phyloP scores from a whole-genome alignment of 2,888 invertebrate genomes.

The Penaeus monodon region DNA sequence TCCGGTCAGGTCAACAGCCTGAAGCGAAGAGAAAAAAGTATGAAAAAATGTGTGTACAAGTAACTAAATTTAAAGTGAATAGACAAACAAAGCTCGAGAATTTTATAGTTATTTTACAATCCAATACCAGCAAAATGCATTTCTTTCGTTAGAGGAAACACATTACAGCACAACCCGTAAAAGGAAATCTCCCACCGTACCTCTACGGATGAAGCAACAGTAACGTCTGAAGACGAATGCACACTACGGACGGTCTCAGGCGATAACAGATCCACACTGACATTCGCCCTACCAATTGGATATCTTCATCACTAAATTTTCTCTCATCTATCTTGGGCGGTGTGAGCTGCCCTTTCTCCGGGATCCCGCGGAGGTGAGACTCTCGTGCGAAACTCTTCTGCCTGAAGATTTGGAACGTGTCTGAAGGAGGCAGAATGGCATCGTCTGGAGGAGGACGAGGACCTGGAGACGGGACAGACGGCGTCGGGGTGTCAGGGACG shows the following conservation, averaged over 20 bases:
- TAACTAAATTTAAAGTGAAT: no score
- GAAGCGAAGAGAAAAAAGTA: not conserved
- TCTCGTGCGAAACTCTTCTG: no score
- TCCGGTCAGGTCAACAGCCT: conserved; percentile 1
- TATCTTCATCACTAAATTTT: not conserved
- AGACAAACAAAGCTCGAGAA: no score
- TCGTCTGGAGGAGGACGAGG: no score
- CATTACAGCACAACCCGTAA: no score
- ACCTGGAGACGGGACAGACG: not conserved
- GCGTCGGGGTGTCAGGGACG: not conserved
- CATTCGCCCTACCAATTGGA: not conserved
- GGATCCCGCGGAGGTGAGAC: no score
- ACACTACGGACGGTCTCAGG: conserved; percentile 12
- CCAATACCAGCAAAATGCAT: not conserved
- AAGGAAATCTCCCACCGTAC: not conserved
- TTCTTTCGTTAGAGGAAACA: not conserved
- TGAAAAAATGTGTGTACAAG: no score
- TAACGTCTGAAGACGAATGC: conserved; percentile 2
- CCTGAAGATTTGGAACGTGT: no score
- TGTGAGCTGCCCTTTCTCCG: not conserved
- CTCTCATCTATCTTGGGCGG: not conserved
- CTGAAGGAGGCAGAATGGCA: no score
- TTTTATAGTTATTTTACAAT: no score
- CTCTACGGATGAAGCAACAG: conserved; percentile 13
- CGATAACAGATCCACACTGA: not conserved